These are phyloP conservation scores for Phengaris alcon DNA, from an alignment of 2,888 invertebrate genomes.

Conservation along the genomic window DNA sequence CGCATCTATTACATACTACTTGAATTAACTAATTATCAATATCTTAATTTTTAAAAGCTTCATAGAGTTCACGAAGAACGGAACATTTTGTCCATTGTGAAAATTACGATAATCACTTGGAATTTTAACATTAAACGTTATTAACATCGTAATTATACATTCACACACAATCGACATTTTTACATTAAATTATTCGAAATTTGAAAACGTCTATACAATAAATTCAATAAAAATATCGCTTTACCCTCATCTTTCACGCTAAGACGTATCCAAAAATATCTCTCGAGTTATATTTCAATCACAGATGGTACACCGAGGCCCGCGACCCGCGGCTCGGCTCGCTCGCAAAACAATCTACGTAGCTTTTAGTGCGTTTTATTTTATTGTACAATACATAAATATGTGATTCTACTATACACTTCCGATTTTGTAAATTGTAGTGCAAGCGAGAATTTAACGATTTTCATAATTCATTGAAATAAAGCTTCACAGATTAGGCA, in stretches of 20 bases:
- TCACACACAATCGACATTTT: conserved; percentile 11
- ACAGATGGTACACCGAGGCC: conserved; percentile 36
- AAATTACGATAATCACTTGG: background rate
- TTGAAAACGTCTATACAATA: conserved; percentile 25
- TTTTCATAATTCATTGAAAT: conserved; percentile 3
- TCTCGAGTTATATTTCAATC: conserved; percentile 36
- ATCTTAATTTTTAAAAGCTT: background rate
- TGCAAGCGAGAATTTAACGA: background rate
- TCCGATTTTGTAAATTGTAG: background rate
- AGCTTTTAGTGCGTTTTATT: background rate
- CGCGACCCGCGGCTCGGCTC: background rate
- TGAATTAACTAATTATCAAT: background rate
- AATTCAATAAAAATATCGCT: conserved; percentile 28
- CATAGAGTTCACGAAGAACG: background rate
- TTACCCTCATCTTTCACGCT: conserved; percentile 24
- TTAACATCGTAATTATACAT: background rate
- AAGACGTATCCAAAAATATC: conserved; percentile 40
- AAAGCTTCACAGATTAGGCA: conserved; percentile 18
- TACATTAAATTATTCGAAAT: conserved; percentile 25
- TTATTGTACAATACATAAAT: no score
- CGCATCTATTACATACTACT: background rate
- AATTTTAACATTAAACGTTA: background rate
- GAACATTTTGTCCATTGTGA: background rate
- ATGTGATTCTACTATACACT: background rate
- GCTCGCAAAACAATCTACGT: background rate